Conservation (phyloP, 1,140 invertebrate genomes). For the Conus ventricosus region DNA sequence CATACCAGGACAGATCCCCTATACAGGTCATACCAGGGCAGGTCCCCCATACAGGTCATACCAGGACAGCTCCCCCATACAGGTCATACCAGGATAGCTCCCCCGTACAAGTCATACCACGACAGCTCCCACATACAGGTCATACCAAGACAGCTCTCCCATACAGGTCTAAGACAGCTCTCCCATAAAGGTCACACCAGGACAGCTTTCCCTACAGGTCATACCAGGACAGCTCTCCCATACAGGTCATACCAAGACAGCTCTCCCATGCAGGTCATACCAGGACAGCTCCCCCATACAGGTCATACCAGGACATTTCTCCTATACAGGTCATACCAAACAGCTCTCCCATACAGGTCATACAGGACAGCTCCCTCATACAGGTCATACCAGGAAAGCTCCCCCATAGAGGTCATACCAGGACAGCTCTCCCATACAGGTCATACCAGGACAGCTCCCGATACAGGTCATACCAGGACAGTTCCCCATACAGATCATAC, state of each 20-base stretch:
- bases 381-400: neutral
- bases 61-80: constrained; percentile 83
- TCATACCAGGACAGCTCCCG: constrained; percentile 81
- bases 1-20: too few relatives aligned
- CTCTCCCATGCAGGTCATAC: too few relatives aligned
- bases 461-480: constrained; percentile 93
- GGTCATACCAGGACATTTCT: constrained; percentile 89
- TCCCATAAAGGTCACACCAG: too few relatives aligned
- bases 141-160: constrained; percentile 80
- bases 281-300: constrained; percentile 85
- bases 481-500: too few relatives aligned
- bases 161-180: too few relatives aligned
- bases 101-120: too few relatives aligned
- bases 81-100: too few relatives aligned
- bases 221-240: constrained; percentile 79
- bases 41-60: constrained; percentile 89
- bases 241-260: too few relatives aligned
- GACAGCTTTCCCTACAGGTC: constrained; percentile 89
- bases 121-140: constrained; percentile 87
- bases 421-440: constrained; percentile 85
- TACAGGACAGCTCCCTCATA: too few relatives aligned
- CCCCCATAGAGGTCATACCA: constrained; percentile 89
- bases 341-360: constrained; percentile 89
- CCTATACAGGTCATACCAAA: neutral
- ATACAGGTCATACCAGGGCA: neutral